Conservation (phyloP, 2,113 vertebrate genomes). For the Rostratula benghalensis region DNA sequence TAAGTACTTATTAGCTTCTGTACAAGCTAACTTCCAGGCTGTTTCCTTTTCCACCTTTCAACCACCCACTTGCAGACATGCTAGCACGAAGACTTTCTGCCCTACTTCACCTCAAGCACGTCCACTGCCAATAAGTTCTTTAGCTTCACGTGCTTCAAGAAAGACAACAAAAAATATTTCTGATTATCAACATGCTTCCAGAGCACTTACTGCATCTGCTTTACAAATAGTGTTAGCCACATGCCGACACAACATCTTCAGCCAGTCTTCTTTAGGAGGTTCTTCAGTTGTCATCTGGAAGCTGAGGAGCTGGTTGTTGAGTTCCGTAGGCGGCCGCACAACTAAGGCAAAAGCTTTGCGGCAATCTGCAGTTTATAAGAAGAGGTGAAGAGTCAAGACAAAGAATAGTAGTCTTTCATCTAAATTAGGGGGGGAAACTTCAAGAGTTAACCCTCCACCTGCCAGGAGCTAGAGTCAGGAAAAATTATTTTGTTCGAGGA, state of each 20-base stretch:
- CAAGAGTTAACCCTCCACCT: not conserved
- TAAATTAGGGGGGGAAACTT: not conserved
- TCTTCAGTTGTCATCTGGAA: slow-evolving; percentile 94
- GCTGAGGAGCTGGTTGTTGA: slow-evolving; percentile 92
- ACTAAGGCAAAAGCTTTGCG: slow-evolving; percentile 93
- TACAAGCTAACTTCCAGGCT: not conserved
- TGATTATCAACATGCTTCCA: not conserved
- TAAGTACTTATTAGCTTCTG: not conserved
- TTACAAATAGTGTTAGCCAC: slow-evolving; percentile 98
- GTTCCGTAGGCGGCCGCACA: slow-evolving; percentile 93
- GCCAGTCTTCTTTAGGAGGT: slow-evolving; percentile 86
- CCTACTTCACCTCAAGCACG: not conserved
- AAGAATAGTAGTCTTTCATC: not conserved
- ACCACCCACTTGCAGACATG: not conserved
- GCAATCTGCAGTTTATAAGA: slow-evolving; percentile 81
- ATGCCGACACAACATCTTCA: slow-evolving; percentile 90
- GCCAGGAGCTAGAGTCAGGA: not conserved
- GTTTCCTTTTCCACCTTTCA: not conserved
- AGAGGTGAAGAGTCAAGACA: not conserved
- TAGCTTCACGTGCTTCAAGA: not conserved
- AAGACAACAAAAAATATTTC: not conserved
- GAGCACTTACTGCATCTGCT: slow-evolving; percentile 89
- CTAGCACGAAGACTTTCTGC: not conserved
- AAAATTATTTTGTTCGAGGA: not conserved
- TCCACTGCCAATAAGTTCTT: not conserved